These are phyloP conservation scores for Chironomus tentans DNA, from an alignment of 2,888 invertebrate genomes.

Conservation along the genomic window DNA sequence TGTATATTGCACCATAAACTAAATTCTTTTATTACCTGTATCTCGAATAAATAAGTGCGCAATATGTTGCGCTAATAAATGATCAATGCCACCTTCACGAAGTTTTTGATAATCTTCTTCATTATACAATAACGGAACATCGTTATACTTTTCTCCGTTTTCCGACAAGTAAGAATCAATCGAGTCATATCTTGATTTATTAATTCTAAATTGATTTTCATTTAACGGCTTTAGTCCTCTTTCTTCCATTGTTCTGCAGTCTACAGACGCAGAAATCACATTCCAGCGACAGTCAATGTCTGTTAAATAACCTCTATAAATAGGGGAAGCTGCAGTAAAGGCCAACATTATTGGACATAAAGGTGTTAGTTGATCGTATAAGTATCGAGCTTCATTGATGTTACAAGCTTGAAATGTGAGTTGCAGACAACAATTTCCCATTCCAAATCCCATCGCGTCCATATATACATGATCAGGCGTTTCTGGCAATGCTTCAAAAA, in stretches of 20 bases:
- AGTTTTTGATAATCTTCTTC: conserved; percentile 72
- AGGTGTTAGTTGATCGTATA: conserved; percentile 96
- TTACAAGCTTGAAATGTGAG: conserved; percentile 90
- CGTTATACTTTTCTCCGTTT: conserved; percentile 84
- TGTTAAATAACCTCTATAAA: conserved; percentile 86
- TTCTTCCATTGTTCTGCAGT: conserved; percentile 89
- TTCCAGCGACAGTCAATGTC: conserved; percentile 98
- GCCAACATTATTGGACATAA: conserved; percentile 96
- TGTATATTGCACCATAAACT: no score
- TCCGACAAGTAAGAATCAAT: conserved; percentile 94
- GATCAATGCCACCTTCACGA: conserved; percentile 82
- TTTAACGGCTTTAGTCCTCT: conserved; percentile 65
- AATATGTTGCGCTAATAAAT: conserved; percentile 85
- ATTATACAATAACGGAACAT: conserved; percentile 84
- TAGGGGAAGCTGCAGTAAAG: conserved; percentile 90
- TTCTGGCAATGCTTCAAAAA: conserved; percentile 68
- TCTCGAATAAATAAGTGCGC: conserved; percentile 98
- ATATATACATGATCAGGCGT: conserved; percentile 89
- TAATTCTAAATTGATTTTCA: conserved; percentile 70
- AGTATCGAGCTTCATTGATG: conserved; percentile 85
- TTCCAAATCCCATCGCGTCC: conserved; percentile 99
- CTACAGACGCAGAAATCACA: conserved; percentile 91
- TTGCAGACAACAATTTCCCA: conserved; percentile 97
- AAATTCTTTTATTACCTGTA: conserved; percentile 41
- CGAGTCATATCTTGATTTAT: conserved; percentile 94